These are phyloP conservation scores for Cynopterus brachyotis DNA, from an alignment of 2,113 vertebrate genomes.

Conservation along the genomic window DNA sequence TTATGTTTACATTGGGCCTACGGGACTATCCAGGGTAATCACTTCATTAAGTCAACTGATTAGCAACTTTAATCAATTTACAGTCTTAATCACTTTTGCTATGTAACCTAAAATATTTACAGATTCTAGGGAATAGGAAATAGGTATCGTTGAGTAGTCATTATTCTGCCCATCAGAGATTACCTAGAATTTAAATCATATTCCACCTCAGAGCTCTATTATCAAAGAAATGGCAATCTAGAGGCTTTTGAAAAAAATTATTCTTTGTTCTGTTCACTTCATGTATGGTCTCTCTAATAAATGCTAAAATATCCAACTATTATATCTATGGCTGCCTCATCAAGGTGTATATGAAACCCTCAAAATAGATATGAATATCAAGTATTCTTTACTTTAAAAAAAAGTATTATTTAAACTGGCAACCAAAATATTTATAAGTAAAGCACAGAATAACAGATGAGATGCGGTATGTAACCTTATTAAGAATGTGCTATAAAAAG, in stretches of 20 bases:
- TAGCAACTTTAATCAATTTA: background rate
- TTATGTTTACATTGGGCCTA: background rate
- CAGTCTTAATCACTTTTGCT: background rate
- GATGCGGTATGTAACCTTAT: background rate
- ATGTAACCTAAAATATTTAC: background rate
- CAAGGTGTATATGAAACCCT: background rate
- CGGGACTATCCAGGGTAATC: background rate
- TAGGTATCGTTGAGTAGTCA: background rate
- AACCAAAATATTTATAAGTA: background rate
- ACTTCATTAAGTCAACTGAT: background rate
- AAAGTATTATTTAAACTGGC: background rate
- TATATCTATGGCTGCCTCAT: background rate
- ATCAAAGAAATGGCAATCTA: background rate
- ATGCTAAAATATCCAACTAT: background rate
- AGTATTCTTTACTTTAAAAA: background rate
- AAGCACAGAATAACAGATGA: slow-evolving; percentile 17
- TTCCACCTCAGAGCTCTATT: background rate
- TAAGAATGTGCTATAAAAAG: background rate
- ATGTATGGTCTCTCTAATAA: background rate
- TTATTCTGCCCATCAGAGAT: background rate
- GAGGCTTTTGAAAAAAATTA: background rate
- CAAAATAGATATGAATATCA: slow-evolving; percentile 8
- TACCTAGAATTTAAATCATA: slow-evolving; percentile 21
- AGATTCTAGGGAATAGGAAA: background rate
- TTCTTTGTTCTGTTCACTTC: background rate